phyloP scores from a whole-genome alignment of 2,888 invertebrate species.

The Uloborus plumipes region DNA sequence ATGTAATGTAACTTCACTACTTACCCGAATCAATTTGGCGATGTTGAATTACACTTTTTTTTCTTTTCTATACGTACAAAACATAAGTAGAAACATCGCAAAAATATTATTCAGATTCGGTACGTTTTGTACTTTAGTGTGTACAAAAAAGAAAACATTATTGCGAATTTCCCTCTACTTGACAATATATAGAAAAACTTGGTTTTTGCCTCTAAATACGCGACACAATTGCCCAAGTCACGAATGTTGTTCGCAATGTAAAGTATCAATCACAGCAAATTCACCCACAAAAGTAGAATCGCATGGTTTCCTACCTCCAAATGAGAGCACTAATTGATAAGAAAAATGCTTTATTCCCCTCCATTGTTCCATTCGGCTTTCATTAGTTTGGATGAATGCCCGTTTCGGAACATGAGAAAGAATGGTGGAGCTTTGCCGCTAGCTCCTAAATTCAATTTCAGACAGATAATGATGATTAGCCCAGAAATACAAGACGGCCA shows the following conservation, averaged over 20 bases:
- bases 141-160: too few relatives aligned
- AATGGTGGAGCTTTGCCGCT: not conserved
- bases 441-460: not conserved
- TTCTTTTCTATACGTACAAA: too few relatives aligned
- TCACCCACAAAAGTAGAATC: constrained; percentile 14
- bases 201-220: not conserved
- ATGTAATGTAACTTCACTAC: too few relatives aligned
- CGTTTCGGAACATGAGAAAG: constrained; percentile 4
- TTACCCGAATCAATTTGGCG: too few relatives aligned
- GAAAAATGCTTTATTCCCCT: constrained; percentile 12
- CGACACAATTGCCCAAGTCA: not conserved
- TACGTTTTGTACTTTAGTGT: too few relatives aligned
- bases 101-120: too few relatives aligned
- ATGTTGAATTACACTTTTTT: too few relatives aligned
- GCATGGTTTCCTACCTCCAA: not conserved
- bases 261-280: constrained; percentile 15
- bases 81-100: too few relatives aligned
- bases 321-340: constrained; percentile 6
- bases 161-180: too few relatives aligned
- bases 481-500: constrained; percentile 1
- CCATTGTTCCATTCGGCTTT: constrained; percentile 9
- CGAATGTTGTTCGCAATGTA: constrained; percentile 1
- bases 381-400: constrained; percentile 26
- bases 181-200: too few relatives aligned
- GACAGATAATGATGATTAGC: constrained; percentile 14